A percentile compares a stretch with the other conserved stretches of the same genome.
phyloP scores from a whole-genome alignment of 1,140 invertebrate species.

The Temnothorax curvispinosus region DNA sequence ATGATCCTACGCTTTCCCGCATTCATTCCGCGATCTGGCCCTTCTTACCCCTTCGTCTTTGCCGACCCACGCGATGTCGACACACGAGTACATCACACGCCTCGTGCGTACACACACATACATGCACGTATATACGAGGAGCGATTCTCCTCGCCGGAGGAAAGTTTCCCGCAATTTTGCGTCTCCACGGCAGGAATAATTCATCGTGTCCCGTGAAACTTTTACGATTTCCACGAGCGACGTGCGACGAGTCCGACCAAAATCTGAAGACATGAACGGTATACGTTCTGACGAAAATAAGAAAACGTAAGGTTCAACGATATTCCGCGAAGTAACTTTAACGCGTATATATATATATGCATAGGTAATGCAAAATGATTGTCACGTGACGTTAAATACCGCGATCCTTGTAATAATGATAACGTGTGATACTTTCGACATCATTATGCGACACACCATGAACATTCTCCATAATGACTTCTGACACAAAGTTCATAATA shows the following conservation, averaged over 20 bases:
- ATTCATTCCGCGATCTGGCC: conserved; percentile 72
- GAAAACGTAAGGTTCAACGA: background rate
- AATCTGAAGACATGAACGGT: conserved; percentile 66
- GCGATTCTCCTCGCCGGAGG: conserved; percentile 58
- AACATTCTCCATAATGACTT: background rate
- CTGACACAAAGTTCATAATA: background rate
- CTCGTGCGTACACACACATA: conserved; percentile 13
- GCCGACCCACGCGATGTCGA: conserved; percentile 38
- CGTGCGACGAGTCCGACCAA: conserved; percentile 72
- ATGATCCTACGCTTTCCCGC: conserved; percentile 72
- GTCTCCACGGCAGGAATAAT: conserved; percentile 75
- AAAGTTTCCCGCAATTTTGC: conserved; percentile 76
- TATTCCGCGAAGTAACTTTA: conserved; percentile 32
- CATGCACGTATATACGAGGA: background rate
- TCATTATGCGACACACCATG: background rate
- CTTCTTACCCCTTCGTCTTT: conserved; percentile 67
- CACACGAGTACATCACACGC: conserved; percentile 31
- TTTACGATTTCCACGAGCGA: conserved; percentile 76
- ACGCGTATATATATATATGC: background rate
- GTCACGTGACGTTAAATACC: background rate
- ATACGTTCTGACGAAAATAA: conserved; percentile 36
- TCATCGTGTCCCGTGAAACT: conserved; percentile 77
- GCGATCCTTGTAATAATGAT: background rate
- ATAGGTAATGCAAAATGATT: conserved; percentile 18
- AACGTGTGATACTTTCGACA: background rate